Percentiles rank a stretch among this genome's conserved stretches.
Conservation (phyloP, 2,888 invertebrate genomes). For the Coenonympha glycerion region DNA sequence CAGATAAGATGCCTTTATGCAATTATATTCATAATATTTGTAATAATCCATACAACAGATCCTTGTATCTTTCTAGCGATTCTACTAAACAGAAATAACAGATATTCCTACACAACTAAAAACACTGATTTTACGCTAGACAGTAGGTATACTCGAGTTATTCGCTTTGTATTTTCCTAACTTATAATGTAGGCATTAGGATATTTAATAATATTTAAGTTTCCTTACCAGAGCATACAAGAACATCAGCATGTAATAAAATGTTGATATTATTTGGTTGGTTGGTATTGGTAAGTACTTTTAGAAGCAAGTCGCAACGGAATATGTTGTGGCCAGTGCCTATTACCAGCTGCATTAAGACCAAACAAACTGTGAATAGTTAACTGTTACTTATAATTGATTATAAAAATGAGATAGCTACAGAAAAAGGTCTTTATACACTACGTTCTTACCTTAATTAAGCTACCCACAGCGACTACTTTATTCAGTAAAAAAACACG, state of each 20-base stretch:
- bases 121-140: neutral
- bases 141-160: neutral
- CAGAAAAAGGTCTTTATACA: too few species aligned
- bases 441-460: too few species aligned
- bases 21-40: neutral
- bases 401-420: too few species aligned
- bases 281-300: too few species aligned
- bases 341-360: neutral
- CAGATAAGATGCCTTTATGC: neutral
- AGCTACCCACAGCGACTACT: too few species aligned
- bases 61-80: conserved; percentile 1
- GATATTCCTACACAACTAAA: too few species aligned
- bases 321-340: neutral
- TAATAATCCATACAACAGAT: neutral
- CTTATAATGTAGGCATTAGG: neutral
- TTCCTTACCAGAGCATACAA: neutral
- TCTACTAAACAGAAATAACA: conserved; percentile 3
- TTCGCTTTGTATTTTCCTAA: neutral
- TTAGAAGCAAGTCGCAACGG: neutral
- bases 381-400: too few species aligned
- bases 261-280: neutral
- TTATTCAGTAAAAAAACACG: too few species aligned
- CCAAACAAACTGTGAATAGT: neutral
- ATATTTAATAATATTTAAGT: too few species aligned
- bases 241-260: neutral